Evolutionary conservation across 2,113 vertebrate species (phyloP).

Genomic region (Lutjanus erythropterus): DNA sequence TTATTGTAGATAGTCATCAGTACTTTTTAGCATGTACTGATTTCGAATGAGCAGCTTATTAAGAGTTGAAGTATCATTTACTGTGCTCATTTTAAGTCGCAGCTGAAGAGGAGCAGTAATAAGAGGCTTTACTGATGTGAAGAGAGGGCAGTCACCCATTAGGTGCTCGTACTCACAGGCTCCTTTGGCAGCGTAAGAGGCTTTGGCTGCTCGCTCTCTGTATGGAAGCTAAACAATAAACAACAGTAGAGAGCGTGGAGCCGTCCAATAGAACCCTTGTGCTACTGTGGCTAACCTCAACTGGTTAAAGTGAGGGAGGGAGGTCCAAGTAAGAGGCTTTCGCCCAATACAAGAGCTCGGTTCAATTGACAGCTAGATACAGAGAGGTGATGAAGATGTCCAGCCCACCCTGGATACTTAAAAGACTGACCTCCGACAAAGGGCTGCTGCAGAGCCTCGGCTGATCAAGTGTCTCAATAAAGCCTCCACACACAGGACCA

Average conservation of each 20-base stretch:
- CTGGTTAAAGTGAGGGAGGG: conserved; percentile 42
- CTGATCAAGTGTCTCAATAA: conserved; percentile 59
- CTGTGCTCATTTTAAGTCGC: conserved; percentile 6
- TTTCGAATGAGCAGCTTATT: conserved; percentile 16
- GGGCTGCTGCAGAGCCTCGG: conserved; percentile 23
- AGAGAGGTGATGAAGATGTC: conserved; percentile 73
- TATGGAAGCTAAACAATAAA: conserved; percentile 62
- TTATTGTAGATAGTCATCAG: neutral
- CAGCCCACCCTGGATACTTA: conserved; percentile 69
- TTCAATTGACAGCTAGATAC: conserved; percentile 51
- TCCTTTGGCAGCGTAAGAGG: conserved; percentile 56
- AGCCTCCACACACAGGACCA: conserved; percentile 30
- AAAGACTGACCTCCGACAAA: conserved; percentile 60
- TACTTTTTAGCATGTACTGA: neutral
- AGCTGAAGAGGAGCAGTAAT: conserved; percentile 29
- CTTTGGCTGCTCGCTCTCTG: conserved; percentile 49
- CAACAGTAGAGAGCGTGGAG: conserved; percentile 49
- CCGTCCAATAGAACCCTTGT: conserved; percentile 38
- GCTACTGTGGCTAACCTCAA: conserved; percentile 37
- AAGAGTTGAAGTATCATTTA: conserved; percentile 35
- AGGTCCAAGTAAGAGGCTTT: conserved; percentile 68
- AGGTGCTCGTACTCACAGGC: conserved; percentile 49
- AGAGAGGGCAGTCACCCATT: conserved; percentile 37
- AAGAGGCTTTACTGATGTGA: conserved; percentile 47
- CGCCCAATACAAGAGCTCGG: conserved; percentile 41